Base-by-base conservation (phyloP, 2,888 invertebrate species). In the Linnaemya tessellans region DNA sequence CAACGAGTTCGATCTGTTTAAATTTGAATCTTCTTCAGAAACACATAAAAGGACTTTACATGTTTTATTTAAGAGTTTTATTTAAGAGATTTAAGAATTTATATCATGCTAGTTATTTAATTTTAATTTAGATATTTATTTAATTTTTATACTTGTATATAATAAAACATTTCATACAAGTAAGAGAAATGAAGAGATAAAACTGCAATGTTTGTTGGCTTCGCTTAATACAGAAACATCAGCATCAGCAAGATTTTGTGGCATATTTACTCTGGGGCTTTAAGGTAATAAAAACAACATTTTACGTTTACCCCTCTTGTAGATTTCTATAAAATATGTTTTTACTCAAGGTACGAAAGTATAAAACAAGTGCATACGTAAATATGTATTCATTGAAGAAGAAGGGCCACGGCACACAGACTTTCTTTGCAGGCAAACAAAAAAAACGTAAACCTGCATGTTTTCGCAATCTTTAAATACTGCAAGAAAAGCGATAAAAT, bases 41-140 rank as follows among this genome's bases (percentile, higher is more conserved):
- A 10, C 4, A 5, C 8, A 46, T 22, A 67, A 78, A 78, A 68
- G 78, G 60, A 60, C 60, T 78, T 78, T 41, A 15, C 38, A 60
- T 78, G 78, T 78, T 68, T 60, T 38, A 60, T 49, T n/a, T 60
- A n/a, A n/a, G 60, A 68, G 51, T 77, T 67, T n/a, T n/a, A n/a
- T n/a, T n/a, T n/a, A n/a, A n/a, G n/a, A n/a, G n/a, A n/a, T n/a
- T n/a, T n/a, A n/a, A n/a, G n/a, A n/a, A n/a, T n/a, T n/a, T n/a
- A n/a, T n/a, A n/a, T n/a, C n/a, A n/a, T n/a, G n/a, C 58, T 67
- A 58, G 13, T 58, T n/a, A n/a, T n/a, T n/a, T n/a, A n/a, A n/a
- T n/a, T n/a, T 49, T 58, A 46, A 77, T 46, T n/a, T 58, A 77
- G 46, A 67, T 56, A 65, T 35, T 25, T 56, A 56, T 38, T 38